Conservation (phyloP, 2,888 invertebrate species). For the Tanytarsus gracilentus region DNA sequence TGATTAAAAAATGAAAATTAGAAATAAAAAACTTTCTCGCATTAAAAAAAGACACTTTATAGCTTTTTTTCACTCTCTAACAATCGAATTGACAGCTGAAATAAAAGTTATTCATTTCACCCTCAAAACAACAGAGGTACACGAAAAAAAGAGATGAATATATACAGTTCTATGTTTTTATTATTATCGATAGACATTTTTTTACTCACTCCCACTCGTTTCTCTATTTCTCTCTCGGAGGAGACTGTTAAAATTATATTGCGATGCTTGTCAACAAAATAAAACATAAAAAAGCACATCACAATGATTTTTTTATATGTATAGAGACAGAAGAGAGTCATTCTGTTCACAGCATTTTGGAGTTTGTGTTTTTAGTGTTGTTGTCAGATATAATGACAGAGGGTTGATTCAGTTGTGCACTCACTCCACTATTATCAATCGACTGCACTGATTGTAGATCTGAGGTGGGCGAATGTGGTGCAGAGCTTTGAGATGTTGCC, state of each 20-base stretch:
- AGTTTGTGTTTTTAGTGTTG: conserved; percentile 25
- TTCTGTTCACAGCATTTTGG: conserved; percentile 22
- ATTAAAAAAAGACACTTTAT: no score
- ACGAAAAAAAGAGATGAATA: no score
- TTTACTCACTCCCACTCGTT: no score
- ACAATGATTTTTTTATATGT: conserved; percentile 1
- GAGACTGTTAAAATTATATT: conserved; percentile 24
- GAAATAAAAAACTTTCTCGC: no score
- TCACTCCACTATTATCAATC: background rate
- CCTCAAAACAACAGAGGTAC: no score
- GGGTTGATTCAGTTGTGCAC: background rate
- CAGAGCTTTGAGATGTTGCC: conserved; percentile 17
- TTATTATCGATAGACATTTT: conserved; percentile 20
- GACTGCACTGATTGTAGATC: conserved; percentile 20
- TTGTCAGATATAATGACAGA: conserved; percentile 20
- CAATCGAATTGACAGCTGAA: no score
- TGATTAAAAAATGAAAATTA: no score
- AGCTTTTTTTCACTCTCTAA: no score
- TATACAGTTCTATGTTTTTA: background rate
- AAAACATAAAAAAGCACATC: conserved; percentile 28
- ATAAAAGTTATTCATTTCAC: background rate
- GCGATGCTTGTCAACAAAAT: conserved; percentile 28
- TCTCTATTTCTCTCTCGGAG: conserved; percentile 4
- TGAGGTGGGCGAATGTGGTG: conserved; percentile 12
- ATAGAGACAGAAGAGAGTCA: background rate